phyloP scores from a whole-genome alignment of 2,113 vertebrate species.

The Psilopogon haemacephalus region DNA sequence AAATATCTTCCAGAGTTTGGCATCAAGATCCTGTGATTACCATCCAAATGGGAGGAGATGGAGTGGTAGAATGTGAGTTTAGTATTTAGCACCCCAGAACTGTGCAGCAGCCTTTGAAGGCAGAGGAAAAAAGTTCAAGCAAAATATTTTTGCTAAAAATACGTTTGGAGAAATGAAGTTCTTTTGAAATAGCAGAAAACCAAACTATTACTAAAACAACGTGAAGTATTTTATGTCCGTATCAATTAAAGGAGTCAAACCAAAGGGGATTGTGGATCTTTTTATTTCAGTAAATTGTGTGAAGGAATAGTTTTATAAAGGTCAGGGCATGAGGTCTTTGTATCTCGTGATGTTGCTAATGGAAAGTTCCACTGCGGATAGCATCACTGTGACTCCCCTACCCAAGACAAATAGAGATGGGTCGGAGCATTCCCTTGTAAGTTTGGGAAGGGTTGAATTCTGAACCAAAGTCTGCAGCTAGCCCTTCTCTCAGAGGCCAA shows the following conservation, averaged over 20 bases:
- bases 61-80: conserved; percentile 74
- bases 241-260: conserved; percentile 76
- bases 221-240: conserved; percentile 74
- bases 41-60: conserved; percentile 74
- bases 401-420: conserved; percentile 67
- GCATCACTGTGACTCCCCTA: conserved; percentile 51
- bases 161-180: conserved; percentile 69
- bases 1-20: conserved; percentile 82
- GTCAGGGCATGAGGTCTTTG: conserved; percentile 72
- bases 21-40: conserved; percentile 74
- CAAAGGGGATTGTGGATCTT: conserved; percentile 62
- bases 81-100: conserved; percentile 76
- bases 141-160: conserved; percentile 84
- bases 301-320: conserved; percentile 76
- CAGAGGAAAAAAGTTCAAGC: conserved; percentile 73
- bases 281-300: conserved; percentile 63
- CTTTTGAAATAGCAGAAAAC: conserved; percentile 74
- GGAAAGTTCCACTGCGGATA: conserved; percentile 77
- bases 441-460: conserved; percentile 21
- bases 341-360: conserved; percentile 66
- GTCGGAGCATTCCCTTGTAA: neutral
- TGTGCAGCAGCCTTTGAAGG: conserved; percentile 76
- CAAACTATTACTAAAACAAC: conserved; percentile 76
- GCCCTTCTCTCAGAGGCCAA: neutral
- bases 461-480: neutral